Evolutionary conservation across 1,140 invertebrate species (phyloP).

Genomic region (Nasonia longicornis): DNA sequence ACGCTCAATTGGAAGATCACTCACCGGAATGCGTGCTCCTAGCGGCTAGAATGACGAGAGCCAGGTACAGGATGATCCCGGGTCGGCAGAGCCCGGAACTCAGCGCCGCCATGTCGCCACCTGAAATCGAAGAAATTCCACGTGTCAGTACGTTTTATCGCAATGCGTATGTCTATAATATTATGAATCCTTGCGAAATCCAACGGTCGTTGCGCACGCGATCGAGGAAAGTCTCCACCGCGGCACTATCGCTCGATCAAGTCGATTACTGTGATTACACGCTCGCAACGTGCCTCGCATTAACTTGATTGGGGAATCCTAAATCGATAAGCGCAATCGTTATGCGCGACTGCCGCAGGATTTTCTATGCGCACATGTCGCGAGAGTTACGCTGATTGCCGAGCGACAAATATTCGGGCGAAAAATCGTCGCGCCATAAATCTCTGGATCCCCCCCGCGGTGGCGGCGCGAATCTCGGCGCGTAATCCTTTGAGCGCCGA

Average conservation of each 20-base stretch:
- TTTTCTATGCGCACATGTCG: too few species aligned
- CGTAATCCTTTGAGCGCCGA: neutral
- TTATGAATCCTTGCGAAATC: too few species aligned
- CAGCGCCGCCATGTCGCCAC: slow-evolving; percentile 67
- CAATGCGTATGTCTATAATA: too few species aligned
- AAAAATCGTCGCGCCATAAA: slow-evolving; percentile 4
- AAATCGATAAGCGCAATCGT: slow-evolving; percentile 33
- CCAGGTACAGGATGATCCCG: slow-evolving; percentile 64
- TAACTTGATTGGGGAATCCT: neutral
- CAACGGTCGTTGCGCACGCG: neutral
- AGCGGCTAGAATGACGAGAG: slow-evolving; percentile 56
- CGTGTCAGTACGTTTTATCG: too few species aligned
- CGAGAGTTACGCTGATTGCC: too few species aligned
- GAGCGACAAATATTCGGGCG: slow-evolving; percentile 5
- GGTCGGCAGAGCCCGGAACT: slow-evolving; percentile 65
- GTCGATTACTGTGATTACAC: neutral
- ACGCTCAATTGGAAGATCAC: slow-evolving; percentile 41
- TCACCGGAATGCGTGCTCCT: slow-evolving; percentile 62
- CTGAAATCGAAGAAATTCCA: slow-evolving; percentile 57
- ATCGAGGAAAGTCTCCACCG: neutral
- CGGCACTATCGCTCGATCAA: neutral
- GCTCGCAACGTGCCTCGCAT: neutral
- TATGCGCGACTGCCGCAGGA: neutral
- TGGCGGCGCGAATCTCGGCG: neutral
- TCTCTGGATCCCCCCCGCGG: neutral